These are phyloP conservation scores for Papilio glaucus DNA, from an alignment of 1,140 invertebrate genomes.

Conservation along the genomic window DNA sequence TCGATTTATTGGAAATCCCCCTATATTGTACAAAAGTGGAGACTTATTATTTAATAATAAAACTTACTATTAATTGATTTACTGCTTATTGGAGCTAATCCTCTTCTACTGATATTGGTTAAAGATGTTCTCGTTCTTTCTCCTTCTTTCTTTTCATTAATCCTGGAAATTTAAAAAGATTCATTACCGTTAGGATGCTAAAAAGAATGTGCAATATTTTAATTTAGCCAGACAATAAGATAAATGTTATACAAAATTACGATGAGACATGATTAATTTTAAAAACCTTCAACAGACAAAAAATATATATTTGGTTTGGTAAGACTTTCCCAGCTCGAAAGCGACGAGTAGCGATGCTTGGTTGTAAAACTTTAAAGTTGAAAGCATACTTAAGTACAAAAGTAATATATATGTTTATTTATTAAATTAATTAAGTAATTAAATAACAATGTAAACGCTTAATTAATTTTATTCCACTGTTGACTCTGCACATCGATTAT, in stretches of 20 bases:
- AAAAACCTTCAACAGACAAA: conserved; percentile 1
- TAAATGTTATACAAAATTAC: too few species aligned
- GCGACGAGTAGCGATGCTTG: not conserved
- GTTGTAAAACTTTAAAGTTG: conserved; percentile 22
- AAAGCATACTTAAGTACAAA: not conserved
- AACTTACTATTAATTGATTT: not conserved
- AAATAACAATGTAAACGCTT: too few species aligned
- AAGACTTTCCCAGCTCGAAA: not conserved
- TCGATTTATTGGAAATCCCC: too few species aligned
- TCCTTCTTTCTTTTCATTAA: not conserved
- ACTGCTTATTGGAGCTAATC: not conserved
- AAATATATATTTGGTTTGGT: not conserved
- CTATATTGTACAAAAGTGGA: too few species aligned
- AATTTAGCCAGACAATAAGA: too few species aligned
- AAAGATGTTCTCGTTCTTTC: not conserved
- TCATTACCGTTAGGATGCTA: not conserved
- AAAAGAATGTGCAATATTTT: too few species aligned
- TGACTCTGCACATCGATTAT: too few species aligned
- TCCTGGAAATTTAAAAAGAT: not conserved
- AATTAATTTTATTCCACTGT: too few species aligned
- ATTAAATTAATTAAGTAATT: too few species aligned
- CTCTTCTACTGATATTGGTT: not conserved
- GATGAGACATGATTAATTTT: not conserved
- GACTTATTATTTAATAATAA: too few species aligned
- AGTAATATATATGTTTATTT: too few species aligned